These are phyloP conservation scores for Yponomeuta plumbellus DNA, from an alignment of 2,888 invertebrate genomes.

Conservation along the genomic window DNA sequence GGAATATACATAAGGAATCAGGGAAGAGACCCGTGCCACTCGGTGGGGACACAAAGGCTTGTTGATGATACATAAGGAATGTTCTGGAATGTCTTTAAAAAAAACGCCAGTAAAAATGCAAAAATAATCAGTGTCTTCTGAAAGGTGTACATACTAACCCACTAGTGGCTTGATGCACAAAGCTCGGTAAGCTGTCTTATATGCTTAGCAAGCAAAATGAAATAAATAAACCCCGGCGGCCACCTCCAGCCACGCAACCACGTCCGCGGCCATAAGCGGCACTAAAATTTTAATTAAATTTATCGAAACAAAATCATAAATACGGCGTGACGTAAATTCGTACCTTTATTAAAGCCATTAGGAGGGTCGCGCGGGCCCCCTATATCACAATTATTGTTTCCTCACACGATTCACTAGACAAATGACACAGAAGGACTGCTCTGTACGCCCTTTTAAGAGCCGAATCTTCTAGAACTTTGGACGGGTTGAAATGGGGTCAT, in stretches of 20 bases:
- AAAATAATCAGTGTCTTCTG: too few relatives aligned
- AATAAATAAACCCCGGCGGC: not conserved
- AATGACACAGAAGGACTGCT: not conserved
- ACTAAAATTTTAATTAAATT: slow-evolving; percentile 73
- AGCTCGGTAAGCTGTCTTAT: too few relatives aligned
- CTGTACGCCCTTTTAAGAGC: not conserved
- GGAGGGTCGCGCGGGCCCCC: slow-evolving; percentile 47
- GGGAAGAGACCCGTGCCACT: too few relatives aligned
- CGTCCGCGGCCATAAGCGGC: slow-evolving; percentile 19
- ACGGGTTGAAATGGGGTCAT: too few relatives aligned
- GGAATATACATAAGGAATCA: too few relatives aligned
- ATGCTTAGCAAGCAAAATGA: too few relatives aligned
- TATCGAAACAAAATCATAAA: slow-evolving; percentile 73
- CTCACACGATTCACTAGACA: slow-evolving; percentile 37
- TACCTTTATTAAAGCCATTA: slow-evolving; percentile 75
- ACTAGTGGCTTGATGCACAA: too few relatives aligned
- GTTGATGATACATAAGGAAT: too few relatives aligned
- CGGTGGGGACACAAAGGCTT: too few relatives aligned
- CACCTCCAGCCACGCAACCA: not conserved
- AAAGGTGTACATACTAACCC: too few relatives aligned
- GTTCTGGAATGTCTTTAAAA: too few relatives aligned
- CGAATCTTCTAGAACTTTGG: not conserved
- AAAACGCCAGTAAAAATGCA: too few relatives aligned
- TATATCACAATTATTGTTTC: slow-evolving; percentile 63
- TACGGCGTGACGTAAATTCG: slow-evolving; percentile 58